Evolutionary conservation across 2,888 invertebrate species (phyloP), one percentile per base, ranked within the genome.

Genomic region (Caenorhabditis sp.): DNA sequence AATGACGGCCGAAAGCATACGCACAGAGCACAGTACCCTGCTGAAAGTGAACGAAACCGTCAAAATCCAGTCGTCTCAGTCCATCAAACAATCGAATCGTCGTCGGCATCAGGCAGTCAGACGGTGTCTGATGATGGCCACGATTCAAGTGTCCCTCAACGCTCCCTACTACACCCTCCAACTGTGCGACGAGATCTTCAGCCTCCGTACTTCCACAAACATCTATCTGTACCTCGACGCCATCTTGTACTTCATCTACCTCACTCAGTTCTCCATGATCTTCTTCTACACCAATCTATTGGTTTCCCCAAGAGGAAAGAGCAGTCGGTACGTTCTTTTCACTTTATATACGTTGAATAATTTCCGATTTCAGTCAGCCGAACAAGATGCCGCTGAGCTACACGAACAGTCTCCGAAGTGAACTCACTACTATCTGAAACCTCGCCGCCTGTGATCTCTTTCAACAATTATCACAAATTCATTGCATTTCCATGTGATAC

Each of bases 101-200:
- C 53, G 82, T 24, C 77, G 86, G 1, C 82, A 82, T 22, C 55
- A 75, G 30, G 86, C 86, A n/a, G 83, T 86, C 22, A 66, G 83
- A 13, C 46, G 85, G 27, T 86, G 86, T 66, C 71, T 86, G 4
- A 62, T 82, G 35, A 82, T 86, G 83, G 85, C 85, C 6, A 85
- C 86, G 1, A 77, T 80, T 8, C 86, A 86, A 59, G 80, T 84
- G 7, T 62, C 82, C 8, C 79, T 86, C 7, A 86, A 86, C 56
- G 79, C 83, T 15, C 86, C 86, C 13, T 81, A 86, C 50, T 84
- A 86, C 70, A 76, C 83, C 5, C 76, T 86, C 4, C 85, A 85
- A 50, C 43, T 84, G 1, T 65, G 84, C 41, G 85, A 85, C 48
- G 85, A 85, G 48, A 72, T 86, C 11, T 80, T 81, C 68, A 70